Base-by-base conservation (phyloP, 2,113 vertebrate species). In the Pseudopodoces humilis region DNA sequence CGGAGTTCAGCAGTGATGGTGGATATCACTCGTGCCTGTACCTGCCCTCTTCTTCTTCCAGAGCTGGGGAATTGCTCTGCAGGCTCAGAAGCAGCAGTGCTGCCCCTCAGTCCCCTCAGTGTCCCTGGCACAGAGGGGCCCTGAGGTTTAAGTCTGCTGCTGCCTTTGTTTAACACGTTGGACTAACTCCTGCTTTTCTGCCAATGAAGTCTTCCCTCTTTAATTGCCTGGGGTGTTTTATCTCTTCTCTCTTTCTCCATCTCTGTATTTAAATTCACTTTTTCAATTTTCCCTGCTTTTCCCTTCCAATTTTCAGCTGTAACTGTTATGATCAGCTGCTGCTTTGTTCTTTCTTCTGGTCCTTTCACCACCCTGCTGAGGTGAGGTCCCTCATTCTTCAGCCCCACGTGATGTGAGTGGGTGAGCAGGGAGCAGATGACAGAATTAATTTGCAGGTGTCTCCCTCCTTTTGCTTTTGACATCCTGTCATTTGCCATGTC, bases 401-500 rank as follows among this genome's bases (percentile, higher is more conserved):
- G 56, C 50, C 37, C 62, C 84, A 79, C 0, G 20, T 95, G 92
- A 93, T 76, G 22, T 35, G 85, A 91, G 92, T 86, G 80, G 86
- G 82, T 86, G 94, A 88, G 71, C 60, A 75, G 55, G 10, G 59
- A 92, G 55, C 39, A 77, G 82, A 86, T 95, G 91, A 96, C 75
- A 94, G 82, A 93, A 89, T 85, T 94, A 92, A 86, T 96, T 95
- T 93, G 90, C 83, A 96, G 91, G 88, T 94, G 94, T 88, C 92
- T 95, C 94, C 87, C 74, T 94, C 49, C n/a, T 77, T 88, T 71
- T 86, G 56, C 81, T 93, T 91, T 72, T 96, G 92, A 95, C 94
- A 87, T 94, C 74, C 65, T 94, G 78, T 91, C 92, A 91, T 88
- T 91, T 95, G 24, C 88, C 16, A 10, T 92, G 52, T 90, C 93